Evolutionary conservation across 1,140 invertebrate species (phyloP).

Genomic region (Drepana arcuata): DNA sequence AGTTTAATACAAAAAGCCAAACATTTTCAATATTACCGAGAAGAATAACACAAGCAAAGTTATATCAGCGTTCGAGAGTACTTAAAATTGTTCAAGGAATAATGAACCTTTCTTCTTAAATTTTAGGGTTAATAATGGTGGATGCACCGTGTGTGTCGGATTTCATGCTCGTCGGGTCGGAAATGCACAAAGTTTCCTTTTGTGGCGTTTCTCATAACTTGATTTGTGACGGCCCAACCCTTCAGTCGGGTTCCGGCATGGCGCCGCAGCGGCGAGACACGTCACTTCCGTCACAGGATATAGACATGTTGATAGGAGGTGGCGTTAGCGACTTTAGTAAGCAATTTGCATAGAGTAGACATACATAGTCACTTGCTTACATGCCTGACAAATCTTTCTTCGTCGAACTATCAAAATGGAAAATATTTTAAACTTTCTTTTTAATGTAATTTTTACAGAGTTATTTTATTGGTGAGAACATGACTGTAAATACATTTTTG

Average conservation of each 20-base stretch:
- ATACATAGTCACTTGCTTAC: no score
- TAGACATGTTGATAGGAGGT: conserved; percentile 1
- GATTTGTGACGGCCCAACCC: conserved; percentile 68
- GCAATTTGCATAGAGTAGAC: no score
- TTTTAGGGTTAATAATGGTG: conserved; percentile 35
- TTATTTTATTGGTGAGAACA: no score
- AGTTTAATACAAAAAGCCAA: conserved; percentile 18
- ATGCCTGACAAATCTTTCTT: no score
- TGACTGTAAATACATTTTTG: no score
- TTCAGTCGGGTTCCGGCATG: conserved; percentile 53
- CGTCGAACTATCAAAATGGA: no score
- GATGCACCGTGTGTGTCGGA: conserved; percentile 23
- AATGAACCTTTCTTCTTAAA: conserved; percentile 9
- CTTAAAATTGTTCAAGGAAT: conserved; percentile 1
- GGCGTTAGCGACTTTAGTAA: no score
- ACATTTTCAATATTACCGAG: conserved; percentile 24
- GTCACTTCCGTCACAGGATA: conserved; percentile 37
- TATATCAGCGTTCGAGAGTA: conserved; percentile 14
- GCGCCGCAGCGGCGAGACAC: conserved; percentile 58
- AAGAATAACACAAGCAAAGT: conserved; percentile 18
- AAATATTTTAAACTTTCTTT: no score
- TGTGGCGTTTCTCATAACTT: conserved; percentile 68
- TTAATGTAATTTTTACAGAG: no score
- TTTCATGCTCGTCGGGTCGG: conserved; percentile 60
- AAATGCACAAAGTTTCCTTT: conserved; percentile 71